A percentile compares a stretch with the other conserved stretches of the same genome.
These are phyloP conservation scores for Cremastinae sp. DNA, from an alignment of 2,888 invertebrate species.

Conservation along the genomic window DNA sequence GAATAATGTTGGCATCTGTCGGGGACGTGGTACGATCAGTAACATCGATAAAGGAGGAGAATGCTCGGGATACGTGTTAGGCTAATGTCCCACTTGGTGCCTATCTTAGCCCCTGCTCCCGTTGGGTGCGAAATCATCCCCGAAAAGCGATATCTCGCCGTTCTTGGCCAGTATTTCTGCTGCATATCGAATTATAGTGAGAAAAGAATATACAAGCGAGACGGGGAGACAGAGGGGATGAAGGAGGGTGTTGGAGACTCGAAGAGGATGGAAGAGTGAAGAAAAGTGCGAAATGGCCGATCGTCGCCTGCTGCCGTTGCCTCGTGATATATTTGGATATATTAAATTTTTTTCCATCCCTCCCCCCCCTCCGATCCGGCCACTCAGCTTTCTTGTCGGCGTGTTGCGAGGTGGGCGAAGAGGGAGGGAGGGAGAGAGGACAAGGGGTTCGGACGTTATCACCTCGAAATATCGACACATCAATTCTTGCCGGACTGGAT, in stretches of 20 bases:
- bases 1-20: conserved; percentile 79
- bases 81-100: conserved; percentile 57
- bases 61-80: conserved; percentile 53
- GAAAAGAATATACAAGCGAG: conserved; percentile 36
- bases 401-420: neutral
- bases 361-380: conserved; percentile 29
- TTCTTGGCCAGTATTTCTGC: conserved; percentile 72
- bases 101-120: conserved; percentile 51
- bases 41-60: conserved; percentile 31
- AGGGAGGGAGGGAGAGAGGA: neutral
- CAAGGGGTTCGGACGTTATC: conserved; percentile 21
- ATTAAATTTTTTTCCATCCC: conserved; percentile 79
- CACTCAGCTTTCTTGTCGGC: conserved; percentile 38
- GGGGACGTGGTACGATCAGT: conserved; percentile 68
- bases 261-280: conserved; percentile 29
- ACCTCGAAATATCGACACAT: conserved; percentile 51
- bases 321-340: conserved; percentile 80
- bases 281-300: conserved; percentile 75
- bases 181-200: conserved; percentile 79
- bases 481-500: conserved; percentile 50
- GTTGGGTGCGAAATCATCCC: conserved; percentile 43
- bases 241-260: conserved; percentile 5
- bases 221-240: neutral
- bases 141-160: conserved; percentile 75
- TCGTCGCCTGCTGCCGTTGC: conserved; percentile 77